These are phyloP conservation scores for Cryptus armator DNA, from an alignment of 2,888 invertebrate species.

Conservation along the genomic window DNA sequence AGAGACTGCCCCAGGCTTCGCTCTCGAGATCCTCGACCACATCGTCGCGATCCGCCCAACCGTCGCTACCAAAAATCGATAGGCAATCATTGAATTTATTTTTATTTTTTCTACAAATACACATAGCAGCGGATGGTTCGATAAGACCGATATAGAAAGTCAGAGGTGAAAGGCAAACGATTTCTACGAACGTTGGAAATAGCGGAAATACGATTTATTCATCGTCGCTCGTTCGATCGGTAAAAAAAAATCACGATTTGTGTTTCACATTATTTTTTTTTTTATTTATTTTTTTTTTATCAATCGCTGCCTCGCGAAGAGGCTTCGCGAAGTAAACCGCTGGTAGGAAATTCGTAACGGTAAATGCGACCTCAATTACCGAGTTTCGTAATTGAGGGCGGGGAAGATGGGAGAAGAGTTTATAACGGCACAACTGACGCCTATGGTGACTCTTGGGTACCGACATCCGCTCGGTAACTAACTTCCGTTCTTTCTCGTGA, in stretches of 20 bases:
- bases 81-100: slow-evolving; percentile 21
- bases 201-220: slow-evolving; percentile 41
- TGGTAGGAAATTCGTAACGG: slow-evolving; percentile 68
- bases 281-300: not conserved
- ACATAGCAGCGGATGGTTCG: not conserved
- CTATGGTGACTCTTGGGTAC: slow-evolving; percentile 43
- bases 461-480: slow-evolving; percentile 75
- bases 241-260: slow-evolving; percentile 16
- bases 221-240: not conserved
- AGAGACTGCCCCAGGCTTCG: slow-evolving; percentile 90
- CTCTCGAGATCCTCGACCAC: slow-evolving; percentile 89
- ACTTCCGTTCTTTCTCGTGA: slow-evolving; percentile 71
- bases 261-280: not conserved
- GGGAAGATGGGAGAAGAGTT: slow-evolving; percentile 14
- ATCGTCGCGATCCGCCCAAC: slow-evolving; percentile 92
- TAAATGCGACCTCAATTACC: slow-evolving; percentile 73
- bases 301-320: not conserved
- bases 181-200: slow-evolving; percentile 5
- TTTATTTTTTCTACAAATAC: not conserved
- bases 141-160: not conserved
- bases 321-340: slow-evolving; percentile 28
- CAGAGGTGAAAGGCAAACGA: not conserved
- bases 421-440: slow-evolving; percentile 13
- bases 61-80: slow-evolving; percentile 87
- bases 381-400: slow-evolving; percentile 72